phyloP scores from a whole-genome alignment of 1,140 invertebrate species.

The Mylabris phalerata region DNA sequence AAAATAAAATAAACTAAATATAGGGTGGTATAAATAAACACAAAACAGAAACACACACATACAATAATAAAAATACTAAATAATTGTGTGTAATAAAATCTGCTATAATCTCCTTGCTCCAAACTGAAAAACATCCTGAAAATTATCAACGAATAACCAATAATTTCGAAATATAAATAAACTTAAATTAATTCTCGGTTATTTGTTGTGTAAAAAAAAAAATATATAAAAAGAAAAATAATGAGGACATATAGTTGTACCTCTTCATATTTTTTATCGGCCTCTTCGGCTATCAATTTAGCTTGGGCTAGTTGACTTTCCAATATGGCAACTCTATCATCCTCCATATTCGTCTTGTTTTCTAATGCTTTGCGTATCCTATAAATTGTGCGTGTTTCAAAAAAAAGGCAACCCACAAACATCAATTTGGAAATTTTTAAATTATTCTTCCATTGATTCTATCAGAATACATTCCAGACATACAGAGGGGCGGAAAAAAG shows the following conservation, averaged over 20 bases:
- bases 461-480: no score
- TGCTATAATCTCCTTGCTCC: no score
- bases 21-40: not conserved
- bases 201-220: not conserved
- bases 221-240: not conserved
- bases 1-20: conserved; percentile 2
- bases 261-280: conserved; percentile 99
- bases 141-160: no score
- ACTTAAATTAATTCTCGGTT: not conserved
- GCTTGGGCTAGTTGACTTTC: conserved; percentile 93
- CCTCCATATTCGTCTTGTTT: conserved; percentile 98
- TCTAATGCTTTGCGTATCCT: conserved; percentile 98
- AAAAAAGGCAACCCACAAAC: no score
- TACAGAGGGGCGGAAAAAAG: no score
- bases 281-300: conserved; percentile 96
- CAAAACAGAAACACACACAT: no score
- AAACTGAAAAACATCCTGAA: no score
- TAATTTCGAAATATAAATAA: no score
- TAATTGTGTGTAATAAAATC: no score
- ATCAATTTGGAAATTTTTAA: no score
- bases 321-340: conserved; percentile 89
- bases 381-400: conserved; percentile 20
- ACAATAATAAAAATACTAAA: no score
- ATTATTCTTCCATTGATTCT: no score
- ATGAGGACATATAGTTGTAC: conserved; percentile 46